Evolutionary conservation across 2,888 invertebrate genomes (phyloP), one percentile per base, ranked within the genome.

Genomic region (Allygus modestus): DNA sequence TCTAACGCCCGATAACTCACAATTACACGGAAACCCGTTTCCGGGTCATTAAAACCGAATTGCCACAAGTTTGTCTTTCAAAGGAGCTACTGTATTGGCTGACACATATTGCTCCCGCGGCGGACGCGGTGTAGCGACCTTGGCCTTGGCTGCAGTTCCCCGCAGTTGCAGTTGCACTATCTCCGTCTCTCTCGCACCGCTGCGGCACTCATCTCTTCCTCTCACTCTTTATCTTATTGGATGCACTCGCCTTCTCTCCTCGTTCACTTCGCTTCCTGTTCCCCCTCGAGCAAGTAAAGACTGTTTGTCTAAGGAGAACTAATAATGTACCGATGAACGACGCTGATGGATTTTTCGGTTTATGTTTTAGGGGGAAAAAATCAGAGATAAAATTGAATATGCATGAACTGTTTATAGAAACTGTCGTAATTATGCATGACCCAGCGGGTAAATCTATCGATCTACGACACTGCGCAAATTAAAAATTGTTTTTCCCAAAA

Each of bases 141-240:
- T 77, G 77, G 77, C 77, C 77, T 77, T 77, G 77, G 46, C 51
- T 77, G 77, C 77, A 77, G 46, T 58, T 58, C 58, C 58, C 73
- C 31, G 69, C 69, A 71, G 71, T 41, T 69, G 37, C 69, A 69
- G 69, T 37, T 75, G 73, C 73, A 77, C 23, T 77, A 2, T 77
- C 77, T 77, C 77, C 7, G 28, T 77, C 77, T 77, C 77, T 77
- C 51, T 77, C 51, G 46, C 77, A 9, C 77, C 9, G 23, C 23
- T 41, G 71, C 33, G 33, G n/a, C 23, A 41, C 37, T 37, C 37
- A 41, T 41, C 71, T 0, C 69, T 12, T 17, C 71, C 71, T 41
- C 71, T 71, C 37, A 4, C 23, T n/a, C 71, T 28, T 23, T 69
- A 17, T 7, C 31, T 15, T 2, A 51, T 51, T 5, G 51, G 51